Evolutionary conservation across 2,888 invertebrate genomes (phyloP).

Genomic region (Steinernema scapterisci): DNA sequence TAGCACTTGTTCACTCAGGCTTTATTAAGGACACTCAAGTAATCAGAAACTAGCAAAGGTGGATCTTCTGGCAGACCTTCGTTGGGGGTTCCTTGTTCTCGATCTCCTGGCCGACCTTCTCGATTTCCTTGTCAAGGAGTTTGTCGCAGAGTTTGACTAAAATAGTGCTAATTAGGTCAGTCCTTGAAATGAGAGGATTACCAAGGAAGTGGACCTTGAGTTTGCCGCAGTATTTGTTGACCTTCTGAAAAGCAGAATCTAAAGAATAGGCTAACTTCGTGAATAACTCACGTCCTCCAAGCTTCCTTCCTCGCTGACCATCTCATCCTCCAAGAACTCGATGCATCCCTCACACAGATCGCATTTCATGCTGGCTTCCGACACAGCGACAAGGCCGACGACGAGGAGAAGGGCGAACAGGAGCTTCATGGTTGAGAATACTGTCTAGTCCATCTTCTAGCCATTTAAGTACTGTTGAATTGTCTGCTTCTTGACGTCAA

Average conservation of each 20-base stretch:
- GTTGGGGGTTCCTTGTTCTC: not conserved
- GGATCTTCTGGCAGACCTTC: conserved; percentile 3
- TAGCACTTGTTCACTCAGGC: too few relatives aligned
- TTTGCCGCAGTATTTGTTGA: too few relatives aligned
- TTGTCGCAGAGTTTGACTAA: conserved; percentile 16
- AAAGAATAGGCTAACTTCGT: not conserved
- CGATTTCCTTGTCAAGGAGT: not conserved
- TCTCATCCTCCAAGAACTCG: not conserved
- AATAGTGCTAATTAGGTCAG: too few relatives aligned
- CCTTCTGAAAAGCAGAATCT: not conserved
- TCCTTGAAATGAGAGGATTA: too few relatives aligned
- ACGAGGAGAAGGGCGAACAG: not conserved
- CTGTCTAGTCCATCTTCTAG: not conserved
- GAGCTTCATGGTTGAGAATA: not conserved
- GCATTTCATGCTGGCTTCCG: not conserved
- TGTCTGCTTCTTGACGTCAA: too few relatives aligned
- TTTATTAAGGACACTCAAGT: too few relatives aligned
- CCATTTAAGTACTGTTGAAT: too few relatives aligned
- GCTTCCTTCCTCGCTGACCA: not conserved
- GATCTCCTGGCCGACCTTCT: not conserved
- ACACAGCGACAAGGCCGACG: not conserved
- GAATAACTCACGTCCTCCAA: not conserved
- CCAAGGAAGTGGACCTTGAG: too few relatives aligned
- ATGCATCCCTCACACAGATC: not conserved
- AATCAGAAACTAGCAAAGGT: not conserved